Conservation (phyloP, 1,140 invertebrate genomes). For the Planococcus citri region DNA sequence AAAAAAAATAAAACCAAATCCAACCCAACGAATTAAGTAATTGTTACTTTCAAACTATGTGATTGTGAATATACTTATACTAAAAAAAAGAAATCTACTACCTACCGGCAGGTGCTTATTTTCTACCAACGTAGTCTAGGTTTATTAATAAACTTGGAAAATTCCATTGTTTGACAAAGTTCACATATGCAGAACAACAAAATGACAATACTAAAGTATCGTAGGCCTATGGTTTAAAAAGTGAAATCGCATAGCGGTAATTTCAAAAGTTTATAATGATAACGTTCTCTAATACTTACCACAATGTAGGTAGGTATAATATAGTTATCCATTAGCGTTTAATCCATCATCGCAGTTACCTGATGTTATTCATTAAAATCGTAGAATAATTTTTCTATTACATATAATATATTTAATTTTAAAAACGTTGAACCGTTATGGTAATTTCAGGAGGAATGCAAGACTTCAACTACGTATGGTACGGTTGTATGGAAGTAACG, state of each 20-base stretch:
- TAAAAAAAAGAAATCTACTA: no score
- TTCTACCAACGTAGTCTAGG: no score
- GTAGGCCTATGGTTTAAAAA: background rate
- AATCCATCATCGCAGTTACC: background rate
- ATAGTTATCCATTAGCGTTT: background rate
- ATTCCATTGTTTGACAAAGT: background rate
- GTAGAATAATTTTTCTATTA: no score
- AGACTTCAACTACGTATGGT: constrained; percentile 96
- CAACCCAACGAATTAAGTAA: no score
- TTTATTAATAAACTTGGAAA: background rate
- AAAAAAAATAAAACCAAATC: no score
- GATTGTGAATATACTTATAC: no score
- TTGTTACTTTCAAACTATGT: no score
- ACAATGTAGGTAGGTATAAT: no score
- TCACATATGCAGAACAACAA: background rate
- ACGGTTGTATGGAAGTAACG: constrained; percentile 97
- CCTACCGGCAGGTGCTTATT: no score
- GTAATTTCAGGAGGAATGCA: constrained; percentile 54
- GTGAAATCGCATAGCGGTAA: constrained; percentile 1
- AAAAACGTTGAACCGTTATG: background rate
- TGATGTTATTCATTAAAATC: background rate
- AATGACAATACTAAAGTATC: background rate
- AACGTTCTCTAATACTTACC: background rate
- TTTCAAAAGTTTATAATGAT: background rate
- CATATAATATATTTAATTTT: no score